Conservation (phyloP, 2,113 vertebrate genomes). For the Sphyrna mokarran region DNA sequence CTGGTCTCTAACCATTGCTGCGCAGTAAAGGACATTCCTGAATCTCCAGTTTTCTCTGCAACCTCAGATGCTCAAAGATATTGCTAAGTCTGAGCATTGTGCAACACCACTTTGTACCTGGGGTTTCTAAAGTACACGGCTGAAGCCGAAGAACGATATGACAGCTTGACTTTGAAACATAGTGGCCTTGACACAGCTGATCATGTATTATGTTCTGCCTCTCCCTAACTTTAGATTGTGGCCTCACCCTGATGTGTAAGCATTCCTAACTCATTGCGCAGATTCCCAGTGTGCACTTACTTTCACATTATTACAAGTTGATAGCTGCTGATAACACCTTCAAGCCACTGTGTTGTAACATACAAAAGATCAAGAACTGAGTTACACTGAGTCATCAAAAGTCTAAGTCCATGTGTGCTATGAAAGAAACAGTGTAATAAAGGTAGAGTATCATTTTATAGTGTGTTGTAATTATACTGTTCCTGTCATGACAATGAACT, state of each 20-base stretch:
- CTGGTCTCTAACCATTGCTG: neutral
- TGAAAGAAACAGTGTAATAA: neutral
- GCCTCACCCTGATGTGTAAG: neutral
- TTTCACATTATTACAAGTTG: neutral
- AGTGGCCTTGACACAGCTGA: neutral
- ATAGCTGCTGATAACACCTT: neutral
- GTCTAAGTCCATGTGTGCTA: no score
- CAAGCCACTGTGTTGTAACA: neutral
- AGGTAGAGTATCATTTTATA: neutral
- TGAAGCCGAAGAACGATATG: neutral
- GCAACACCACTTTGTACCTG: neutral
- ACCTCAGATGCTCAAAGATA: neutral
- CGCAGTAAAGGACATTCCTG: neutral
- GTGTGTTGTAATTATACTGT: neutral
- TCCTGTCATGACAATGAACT: neutral
- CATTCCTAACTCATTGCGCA: neutral
- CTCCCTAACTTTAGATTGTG: neutral
- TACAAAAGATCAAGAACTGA: neutral
- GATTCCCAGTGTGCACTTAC: neutral
- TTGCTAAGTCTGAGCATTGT: no score
- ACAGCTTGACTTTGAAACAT: neutral
- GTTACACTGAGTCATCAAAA: neutral
- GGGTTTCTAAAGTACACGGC: neutral
- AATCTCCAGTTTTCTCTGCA: neutral
- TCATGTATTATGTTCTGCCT: neutral